Evolutionary conservation across 2,797 vertebrate species (phyloP).

Genomic region (Diplodus puntazzo): DNA sequence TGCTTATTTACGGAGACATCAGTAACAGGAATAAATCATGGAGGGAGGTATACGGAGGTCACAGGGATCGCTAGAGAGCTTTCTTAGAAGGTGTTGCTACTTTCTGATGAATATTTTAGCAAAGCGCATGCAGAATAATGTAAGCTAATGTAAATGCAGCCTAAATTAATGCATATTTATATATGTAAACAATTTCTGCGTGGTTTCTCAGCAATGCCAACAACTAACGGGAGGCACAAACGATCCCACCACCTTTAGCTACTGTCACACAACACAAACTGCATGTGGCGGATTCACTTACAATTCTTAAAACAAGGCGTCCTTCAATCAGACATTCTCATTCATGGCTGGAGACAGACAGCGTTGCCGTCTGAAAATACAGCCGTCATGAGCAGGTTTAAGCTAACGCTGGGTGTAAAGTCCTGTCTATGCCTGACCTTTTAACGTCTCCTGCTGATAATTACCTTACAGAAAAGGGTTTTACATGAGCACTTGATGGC

Average conservation of each 20-base stretch:
- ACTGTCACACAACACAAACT: not conserved
- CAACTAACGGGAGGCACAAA: not conserved
- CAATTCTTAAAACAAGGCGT: not conserved
- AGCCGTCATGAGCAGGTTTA: not conserved
- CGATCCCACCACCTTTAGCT: not conserved
- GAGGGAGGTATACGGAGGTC: slow-evolving; percentile 9
- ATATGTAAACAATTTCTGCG: slow-evolving; percentile 7
- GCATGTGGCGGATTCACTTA: not conserved
- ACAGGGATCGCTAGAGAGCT: not conserved
- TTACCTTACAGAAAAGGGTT: not conserved
- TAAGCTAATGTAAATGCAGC: not conserved
- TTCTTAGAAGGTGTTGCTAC: not conserved
- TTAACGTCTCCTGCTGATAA: not conserved
- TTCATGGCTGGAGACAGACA: not conserved
- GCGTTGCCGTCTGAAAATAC: not conserved
- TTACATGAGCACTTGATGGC: not conserved
- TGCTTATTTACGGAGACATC: slow-evolving; percentile 31
- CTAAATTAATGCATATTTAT: not conserved
- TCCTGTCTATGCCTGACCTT: not conserved
- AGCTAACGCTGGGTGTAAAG: not conserved
- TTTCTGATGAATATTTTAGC: slow-evolving; percentile 19
- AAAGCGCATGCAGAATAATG: not conserved
- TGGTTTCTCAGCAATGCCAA: not conserved
- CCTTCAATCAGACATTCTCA: not conserved
- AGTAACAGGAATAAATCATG: slow-evolving; percentile 25